Percentiles rank a stretch among this genome's conserved stretches.
These are phyloP conservation scores for Bombus confusus DNA, from an alignment of 1,140 invertebrate genomes.

Conservation along the genomic window DNA sequence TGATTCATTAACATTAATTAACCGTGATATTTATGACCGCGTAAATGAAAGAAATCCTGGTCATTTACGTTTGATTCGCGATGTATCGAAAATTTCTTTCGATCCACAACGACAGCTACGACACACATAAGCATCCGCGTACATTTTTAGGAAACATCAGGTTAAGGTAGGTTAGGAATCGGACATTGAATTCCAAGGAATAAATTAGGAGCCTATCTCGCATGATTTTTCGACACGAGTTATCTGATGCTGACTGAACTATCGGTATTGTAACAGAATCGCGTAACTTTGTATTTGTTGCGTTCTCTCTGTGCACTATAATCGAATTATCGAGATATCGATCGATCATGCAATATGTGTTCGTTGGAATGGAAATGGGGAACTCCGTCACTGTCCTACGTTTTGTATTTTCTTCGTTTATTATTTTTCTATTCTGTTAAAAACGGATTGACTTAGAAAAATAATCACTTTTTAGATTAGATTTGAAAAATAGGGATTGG, in stretches of 20 bases:
- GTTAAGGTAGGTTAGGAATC: not conserved
- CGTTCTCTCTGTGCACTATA: no score
- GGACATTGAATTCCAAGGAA: not conserved
- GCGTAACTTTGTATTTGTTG: not conserved
- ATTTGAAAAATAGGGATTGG: conserved; percentile 2
- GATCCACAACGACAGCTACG: not conserved
- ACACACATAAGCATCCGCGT: not conserved
- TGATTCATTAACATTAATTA: not conserved
- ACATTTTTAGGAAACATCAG: not conserved
- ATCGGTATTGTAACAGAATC: not conserved
- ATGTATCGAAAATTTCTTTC: conserved; percentile 37
- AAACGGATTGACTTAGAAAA: conserved; percentile 6
- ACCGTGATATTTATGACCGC: not conserved
- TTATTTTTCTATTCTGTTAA: not conserved
- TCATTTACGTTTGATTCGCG: conserved; percentile 38
- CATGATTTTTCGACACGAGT: not conserved
- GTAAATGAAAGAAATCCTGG: not conserved
- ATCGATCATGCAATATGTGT: not conserved
- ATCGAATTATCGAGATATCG: not conserved
- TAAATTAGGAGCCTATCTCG: conserved; percentile 28
- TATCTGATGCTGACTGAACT: not conserved
- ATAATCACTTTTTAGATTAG: conserved; percentile 5
- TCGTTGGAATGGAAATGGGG: not conserved
- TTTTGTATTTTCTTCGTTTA: not conserved
- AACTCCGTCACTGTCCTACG: not conserved